Evolutionary conservation across 2,888 invertebrate genomes (phyloP).

Genomic region (Dione juno): DNA sequence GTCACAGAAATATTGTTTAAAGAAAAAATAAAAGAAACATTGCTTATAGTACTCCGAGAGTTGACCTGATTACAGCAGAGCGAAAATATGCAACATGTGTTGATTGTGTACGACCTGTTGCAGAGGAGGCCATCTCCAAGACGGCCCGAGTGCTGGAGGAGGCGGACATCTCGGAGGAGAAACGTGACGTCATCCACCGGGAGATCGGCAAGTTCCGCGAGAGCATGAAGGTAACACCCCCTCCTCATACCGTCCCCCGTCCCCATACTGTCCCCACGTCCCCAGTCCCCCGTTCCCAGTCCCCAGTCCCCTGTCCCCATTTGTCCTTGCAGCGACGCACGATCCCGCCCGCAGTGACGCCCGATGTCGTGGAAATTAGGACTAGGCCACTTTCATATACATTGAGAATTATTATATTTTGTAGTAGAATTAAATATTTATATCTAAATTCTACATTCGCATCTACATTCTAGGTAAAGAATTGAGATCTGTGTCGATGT

Average conservation of each 20-base stretch:
- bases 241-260: constrained; percentile 27
- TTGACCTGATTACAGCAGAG: too few species aligned
- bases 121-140: constrained; percentile 87
- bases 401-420: too few species aligned
- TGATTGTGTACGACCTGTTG: constrained; percentile 38
- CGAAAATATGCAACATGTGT: too few species aligned
- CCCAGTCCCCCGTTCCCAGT: constrained; percentile 35
- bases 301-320: constrained; percentile 22
- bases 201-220: constrained; percentile 99
- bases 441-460: too few species aligned
- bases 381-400: neutral
- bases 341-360: constrained; percentile 36
- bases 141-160: constrained; percentile 89
- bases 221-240: constrained; percentile 92
- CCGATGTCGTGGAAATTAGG: constrained; percentile 26
- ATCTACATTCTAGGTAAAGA: too few species aligned
- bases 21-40: too few species aligned
- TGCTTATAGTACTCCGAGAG: too few species aligned
- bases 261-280: constrained; percentile 30
- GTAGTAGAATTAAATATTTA: too few species aligned
- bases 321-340: constrained; percentile 32
- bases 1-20: too few species aligned
- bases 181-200: constrained; percentile 96
- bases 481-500: too few species aligned
- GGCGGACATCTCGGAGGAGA: constrained; percentile 97